Evolutionary conservation across 2,113 vertebrate genomes (phyloP).

Genomic region (Delphinapterus leucas): DNA sequence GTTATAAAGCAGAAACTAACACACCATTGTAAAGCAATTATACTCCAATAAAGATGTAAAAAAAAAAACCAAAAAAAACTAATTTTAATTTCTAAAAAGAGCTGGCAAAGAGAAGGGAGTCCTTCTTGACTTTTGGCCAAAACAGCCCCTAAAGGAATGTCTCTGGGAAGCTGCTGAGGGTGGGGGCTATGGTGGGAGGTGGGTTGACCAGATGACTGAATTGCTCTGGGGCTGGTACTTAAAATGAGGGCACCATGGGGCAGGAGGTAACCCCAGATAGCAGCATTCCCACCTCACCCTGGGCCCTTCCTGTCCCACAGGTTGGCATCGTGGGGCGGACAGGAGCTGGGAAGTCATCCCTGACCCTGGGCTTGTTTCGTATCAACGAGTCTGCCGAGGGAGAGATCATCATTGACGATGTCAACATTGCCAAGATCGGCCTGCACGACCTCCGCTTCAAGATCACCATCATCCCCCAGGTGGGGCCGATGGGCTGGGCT

Average conservation of each 20-base stretch:
- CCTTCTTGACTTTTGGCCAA: neutral
- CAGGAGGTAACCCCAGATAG: accelerated
- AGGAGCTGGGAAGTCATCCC: slow-evolving; percentile 95
- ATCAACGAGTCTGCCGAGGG: slow-evolving; percentile 93
- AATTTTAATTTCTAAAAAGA: neutral
- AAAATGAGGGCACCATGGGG: accelerated
- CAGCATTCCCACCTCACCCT: neutral
- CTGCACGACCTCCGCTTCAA: slow-evolving; percentile 93
- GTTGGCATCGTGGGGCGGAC: slow-evolving; percentile 97
- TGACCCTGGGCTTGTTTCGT: slow-evolving; percentile 94
- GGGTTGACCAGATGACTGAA: neutral
- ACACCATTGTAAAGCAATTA: too few relatives aligned
- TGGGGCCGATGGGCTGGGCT: neutral
- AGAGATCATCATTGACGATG: slow-evolving; percentile 91
- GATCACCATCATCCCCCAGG: slow-evolving; percentile 99
- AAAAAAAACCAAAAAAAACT: too few relatives aligned
- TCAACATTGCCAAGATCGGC: slow-evolving; percentile 91
- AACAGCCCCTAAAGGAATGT: neutral
- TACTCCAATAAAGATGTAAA: too few relatives aligned
- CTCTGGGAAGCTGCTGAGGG: neutral
- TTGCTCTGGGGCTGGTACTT: too few relatives aligned
- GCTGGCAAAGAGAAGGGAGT: neutral
- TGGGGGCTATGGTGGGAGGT: accelerated
- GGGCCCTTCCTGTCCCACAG: slow-evolving; percentile 76
- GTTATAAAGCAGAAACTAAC: too few relatives aligned